Evolutionary conservation across 2,888 invertebrate genomes (phyloP), one percentile per base, ranked within the genome.

Genomic region (Orchestes rusci): DNA sequence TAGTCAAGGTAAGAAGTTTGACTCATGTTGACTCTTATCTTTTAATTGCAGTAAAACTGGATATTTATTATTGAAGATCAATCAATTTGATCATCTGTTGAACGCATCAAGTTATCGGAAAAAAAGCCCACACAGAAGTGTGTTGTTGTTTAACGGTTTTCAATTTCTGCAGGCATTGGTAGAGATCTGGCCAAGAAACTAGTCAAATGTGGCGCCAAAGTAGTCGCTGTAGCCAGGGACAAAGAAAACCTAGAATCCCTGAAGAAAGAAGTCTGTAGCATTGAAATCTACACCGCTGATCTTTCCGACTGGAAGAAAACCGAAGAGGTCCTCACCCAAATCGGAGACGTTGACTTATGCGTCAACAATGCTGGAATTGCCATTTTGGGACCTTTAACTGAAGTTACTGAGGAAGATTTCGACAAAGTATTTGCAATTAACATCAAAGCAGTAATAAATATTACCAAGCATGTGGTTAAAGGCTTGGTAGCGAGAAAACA

Each of bases 311-410:
- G 92, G 91, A 71, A 80, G 2, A 74, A 73, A 48, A 84, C 90
- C 1, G 74, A 79, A 46, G 64, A 72, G 46, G 76, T 70, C 0
- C 60, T 87, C 0, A 52, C 68, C 39, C 70, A 73, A 53, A 70
- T 79, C 28, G 72, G 83, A 16, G 79, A 79, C 1, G 76, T 92
- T 53, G 85, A 95, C 68, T 76, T 88, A 4, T 66, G 94, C 17
- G 91, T 95, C 0, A 95, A 95, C 61, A 94, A 93, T 73, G 94
- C 94, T 2, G 94, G 81, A 1, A 67, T 84, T 16, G 82, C 83
- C 3, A 64, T 73, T 27, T 72, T 85, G 29, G 79, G 78, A 52
- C 77, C 85, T 0, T 82, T 59, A 16, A 50, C 49, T 1, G 76
- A 84, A 35, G 71, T 82, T 17, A 76, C 76, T 2, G 75, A 82